Evolutionary conservation across 2,888 invertebrate genomes (phyloP).

Genomic region (Rhagium mordax): DNA sequence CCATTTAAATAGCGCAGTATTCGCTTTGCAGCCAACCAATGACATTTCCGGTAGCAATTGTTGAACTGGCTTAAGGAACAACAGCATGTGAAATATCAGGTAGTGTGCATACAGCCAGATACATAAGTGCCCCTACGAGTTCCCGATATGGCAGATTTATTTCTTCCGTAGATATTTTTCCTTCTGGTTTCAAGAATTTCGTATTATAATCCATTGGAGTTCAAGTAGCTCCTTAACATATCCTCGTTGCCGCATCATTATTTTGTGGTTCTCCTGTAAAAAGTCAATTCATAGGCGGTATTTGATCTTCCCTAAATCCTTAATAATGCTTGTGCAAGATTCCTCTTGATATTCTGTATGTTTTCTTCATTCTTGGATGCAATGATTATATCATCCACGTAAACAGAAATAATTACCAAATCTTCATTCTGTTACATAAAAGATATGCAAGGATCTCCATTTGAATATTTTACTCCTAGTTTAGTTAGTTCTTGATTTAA

Average conservation of each 20-base stretch:
- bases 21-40: not conserved
- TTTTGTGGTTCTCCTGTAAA: not conserved
- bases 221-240: slow-evolving; percentile 15
- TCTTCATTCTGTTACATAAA: not conserved
- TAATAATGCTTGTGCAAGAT: not conserved
- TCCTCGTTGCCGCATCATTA: slow-evolving; percentile 4
- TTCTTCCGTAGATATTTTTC: too few relatives aligned
- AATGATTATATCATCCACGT: slow-evolving; percentile 27
- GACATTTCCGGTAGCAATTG: not conserved
- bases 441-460: slow-evolving; percentile 25
- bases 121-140: slow-evolving; percentile 38
- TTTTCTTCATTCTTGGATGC: not conserved
- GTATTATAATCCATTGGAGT: slow-evolving; percentile 34
- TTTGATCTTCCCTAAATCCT: slow-evolving; percentile 20
- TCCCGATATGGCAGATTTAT: slow-evolving; percentile 37
- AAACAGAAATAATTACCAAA: slow-evolving; percentile 7
- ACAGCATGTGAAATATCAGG: slow-evolving; percentile 41
- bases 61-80: slow-evolving; percentile 11
- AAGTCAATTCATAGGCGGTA: slow-evolving; percentile 6
- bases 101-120: slow-evolving; percentile 32
- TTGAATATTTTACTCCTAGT: not conserved
- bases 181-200: not conserved
- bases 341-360: not conserved
- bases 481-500: not conserved
- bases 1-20: not conserved